phyloP scores from a whole-genome alignment of 2,888 invertebrate species.

The Thera britannica region DNA sequence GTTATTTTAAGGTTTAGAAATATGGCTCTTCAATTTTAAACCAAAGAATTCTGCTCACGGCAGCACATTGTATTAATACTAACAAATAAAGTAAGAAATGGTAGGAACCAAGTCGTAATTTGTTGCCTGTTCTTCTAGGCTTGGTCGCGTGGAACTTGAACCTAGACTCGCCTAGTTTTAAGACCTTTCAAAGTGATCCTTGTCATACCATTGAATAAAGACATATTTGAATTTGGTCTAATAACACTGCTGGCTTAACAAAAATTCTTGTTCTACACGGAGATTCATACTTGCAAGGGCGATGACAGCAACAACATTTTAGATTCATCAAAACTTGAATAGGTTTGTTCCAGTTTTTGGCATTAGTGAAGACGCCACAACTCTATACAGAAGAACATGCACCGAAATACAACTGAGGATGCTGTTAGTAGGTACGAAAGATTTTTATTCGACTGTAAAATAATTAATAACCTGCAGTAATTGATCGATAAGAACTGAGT shows the following conservation, averaged over 20 bases:
- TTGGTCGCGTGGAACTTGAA: too few species aligned
- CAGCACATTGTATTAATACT: constrained; percentile 49
- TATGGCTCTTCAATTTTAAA: constrained; percentile 58
- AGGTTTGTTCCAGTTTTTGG: background rate
- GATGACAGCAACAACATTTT: background rate
- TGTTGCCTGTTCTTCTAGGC: too few species aligned
- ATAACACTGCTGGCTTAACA: background rate
- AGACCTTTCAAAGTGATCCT: too few species aligned
- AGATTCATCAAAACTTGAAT: background rate
- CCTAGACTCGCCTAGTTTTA: too few species aligned
- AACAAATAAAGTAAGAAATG: too few species aligned
- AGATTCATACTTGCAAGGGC: constrained; percentile 5
- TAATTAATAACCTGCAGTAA: constrained; percentile 8
- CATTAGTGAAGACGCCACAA: background rate
- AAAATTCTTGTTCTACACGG: constrained; percentile 26
- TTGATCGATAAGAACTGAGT: constrained; percentile 6
- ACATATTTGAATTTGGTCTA: too few species aligned
- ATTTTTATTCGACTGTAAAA: constrained; percentile 16
- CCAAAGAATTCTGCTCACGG: constrained; percentile 49
- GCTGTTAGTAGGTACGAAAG: background rate
- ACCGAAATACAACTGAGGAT: too few species aligned
- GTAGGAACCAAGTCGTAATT: background rate
- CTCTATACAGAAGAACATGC: background rate
- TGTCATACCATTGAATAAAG: too few species aligned
- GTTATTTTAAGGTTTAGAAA: constrained; percentile 18